Base-by-base conservation (phyloP, 2,888 invertebrate genomes). In the Aspidiotus destructor region DNA sequence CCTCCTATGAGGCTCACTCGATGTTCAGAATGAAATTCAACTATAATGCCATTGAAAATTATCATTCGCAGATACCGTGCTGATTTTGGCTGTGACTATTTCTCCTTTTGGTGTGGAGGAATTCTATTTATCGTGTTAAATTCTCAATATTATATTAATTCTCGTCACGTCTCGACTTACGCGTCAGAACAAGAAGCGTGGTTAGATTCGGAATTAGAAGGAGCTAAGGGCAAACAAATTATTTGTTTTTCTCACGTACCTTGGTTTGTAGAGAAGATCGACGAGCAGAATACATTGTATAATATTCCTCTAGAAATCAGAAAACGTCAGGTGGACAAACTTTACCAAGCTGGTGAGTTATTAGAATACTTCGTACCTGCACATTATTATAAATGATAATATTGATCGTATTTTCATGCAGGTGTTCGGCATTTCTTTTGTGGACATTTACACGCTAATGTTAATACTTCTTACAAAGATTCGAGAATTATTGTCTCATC, bases 381-480 rank as follows among this genome's bases (percentile, higher is more conserved):
- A n/a, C n/a, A 48, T 11, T 48, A 11, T 48, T 6, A n/a, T 2
- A 6, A 48, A 48, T 48, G 10, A 48, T 3, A 11, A 48, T 48
- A 13, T 48, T 48, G 11, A 11, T 42, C 44, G 41, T 70, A 40
- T 71, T 69, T 67, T 44, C 68, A 72, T 70, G n/a, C 68, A 77
- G 80, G 80, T 53, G 78, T 81, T 13, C 72, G 75, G 9, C 75
- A 76, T 62, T 75, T 81, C 44, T 81, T 81, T 73, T 78, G 77
- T 73, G 81, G 81, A 3, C 81, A 81, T 74, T 79, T 77, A 70
- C 81, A 81, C 73, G 75, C 76, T 41, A 81, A 81, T 73, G 78
- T 76, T 8, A 78, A 78, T 13, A 80, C 79, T 11, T 73, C 72
- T 42, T 79, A 77, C 71, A 75, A 76, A 63, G 74, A 76, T 54